Evolutionary conservation across 1,140 invertebrate genomes (phyloP), one percentile per base, ranked within the genome.

Genomic region (Dolichoris vasculosae): DNA sequence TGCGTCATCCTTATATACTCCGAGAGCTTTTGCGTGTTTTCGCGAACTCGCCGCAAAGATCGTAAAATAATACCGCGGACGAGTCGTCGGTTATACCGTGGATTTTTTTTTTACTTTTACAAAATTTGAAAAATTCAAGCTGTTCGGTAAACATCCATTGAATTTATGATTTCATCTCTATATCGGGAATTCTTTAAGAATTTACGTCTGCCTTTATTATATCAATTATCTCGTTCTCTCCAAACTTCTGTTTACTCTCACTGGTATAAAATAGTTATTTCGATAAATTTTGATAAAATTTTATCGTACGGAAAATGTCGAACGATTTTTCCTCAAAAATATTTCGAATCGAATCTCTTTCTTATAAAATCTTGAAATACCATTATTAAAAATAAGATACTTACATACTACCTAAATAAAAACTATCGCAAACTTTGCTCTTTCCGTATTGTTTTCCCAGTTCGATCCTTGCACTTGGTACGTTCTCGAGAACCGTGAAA

Each of bases 21-120:
- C 59, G 63, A 48, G 23, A 83, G 71, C 71, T 76, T 83, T 76
- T 64, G 82, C 82, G 38, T 76, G 40, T 64, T 76, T 64, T 59
- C 71, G 35, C 9, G 35, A 26, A 77, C 75, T 59, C 1, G 9
- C 46, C 64, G 11, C 59, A 46, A n/a, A 40, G 38, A 35, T 67
- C 59, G 59, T 80, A 80, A 80, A 80, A 32, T 80, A 23, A 67
- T 46, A 78, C 76, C 26, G 32, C 59, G 26, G 77, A n/a, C 1
- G 40, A 55, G 48, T 35, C 30, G 46, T 17, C 23, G 23, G 1
- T 32, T 46, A 9, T n/a, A 7, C 4, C 26, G 4, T 23, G 48
- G 4, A 0, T 20, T 46, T 6, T 32, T 46, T 6, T 32, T 30
- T 6, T 43, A 75, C 9, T 43, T 75, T 75, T 26, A 46, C 67